Percentiles rank a stretch among this genome's conserved stretches.
phyloP scores from a whole-genome alignment of 2,113 vertebrate genomes.

The Alligator mississippiensis region DNA sequence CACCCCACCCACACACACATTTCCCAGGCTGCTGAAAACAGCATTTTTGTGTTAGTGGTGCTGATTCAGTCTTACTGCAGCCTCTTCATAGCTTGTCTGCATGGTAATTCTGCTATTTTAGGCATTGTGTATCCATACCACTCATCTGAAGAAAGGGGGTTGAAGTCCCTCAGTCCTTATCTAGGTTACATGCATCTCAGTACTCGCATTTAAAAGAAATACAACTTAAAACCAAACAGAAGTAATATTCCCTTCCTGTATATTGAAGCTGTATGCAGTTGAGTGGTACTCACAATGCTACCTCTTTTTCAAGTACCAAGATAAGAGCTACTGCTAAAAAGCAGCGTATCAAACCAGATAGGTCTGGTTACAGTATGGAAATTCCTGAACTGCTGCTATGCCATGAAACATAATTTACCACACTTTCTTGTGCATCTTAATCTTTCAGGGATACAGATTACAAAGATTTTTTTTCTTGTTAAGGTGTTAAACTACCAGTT shows the following conservation, averaged over 20 bases:
- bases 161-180: neutral
- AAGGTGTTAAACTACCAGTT: accelerated
- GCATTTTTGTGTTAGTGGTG: neutral
- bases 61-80: neutral
- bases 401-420: too few species aligned
- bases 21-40: neutral
- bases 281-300: neutral
- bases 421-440: too few species aligned
- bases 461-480: neutral
- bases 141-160: too few species aligned
- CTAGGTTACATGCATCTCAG: neutral
- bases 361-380: too few species aligned
- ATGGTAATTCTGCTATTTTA: neutral
- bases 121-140: accelerated
- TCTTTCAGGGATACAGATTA: neutral
- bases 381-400: too few species aligned
- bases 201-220: neutral
- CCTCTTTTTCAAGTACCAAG: neutral
- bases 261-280: neutral
- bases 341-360: too few species aligned
- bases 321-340: neutral
- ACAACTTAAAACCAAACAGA: neutral
- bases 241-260: neutral
- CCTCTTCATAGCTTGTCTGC: neutral
- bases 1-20: neutral